Evolutionary conservation across 1,140 invertebrate species (phyloP).

Genomic region (Drosophila bipectinata): DNA sequence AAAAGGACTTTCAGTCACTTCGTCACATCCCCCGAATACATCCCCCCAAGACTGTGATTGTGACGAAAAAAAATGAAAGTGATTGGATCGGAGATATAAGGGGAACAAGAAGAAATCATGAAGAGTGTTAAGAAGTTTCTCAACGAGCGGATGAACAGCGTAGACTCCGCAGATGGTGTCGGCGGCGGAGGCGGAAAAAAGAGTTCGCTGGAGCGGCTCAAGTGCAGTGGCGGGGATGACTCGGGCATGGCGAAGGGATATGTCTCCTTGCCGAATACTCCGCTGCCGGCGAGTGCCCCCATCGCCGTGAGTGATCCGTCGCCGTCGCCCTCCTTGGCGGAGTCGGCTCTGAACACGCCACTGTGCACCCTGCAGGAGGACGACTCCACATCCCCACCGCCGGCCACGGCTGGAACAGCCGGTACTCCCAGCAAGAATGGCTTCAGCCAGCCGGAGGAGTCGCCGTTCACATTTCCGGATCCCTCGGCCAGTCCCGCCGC

Average conservation of each 20-base stretch:
- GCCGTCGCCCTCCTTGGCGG: constrained; percentile 69
- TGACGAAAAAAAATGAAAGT: constrained; percentile 44
- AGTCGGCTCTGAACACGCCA: constrained; percentile 71
- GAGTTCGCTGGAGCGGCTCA: constrained; percentile 58
- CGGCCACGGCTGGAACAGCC: constrained; percentile 37
- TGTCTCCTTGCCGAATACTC: constrained; percentile 63
- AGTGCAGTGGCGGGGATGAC: constrained; percentile 38
- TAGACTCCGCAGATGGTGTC: constrained; percentile 59
- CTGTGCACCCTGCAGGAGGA: constrained; percentile 69
- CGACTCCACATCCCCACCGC: constrained; percentile 62
- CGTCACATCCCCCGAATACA: not conserved
- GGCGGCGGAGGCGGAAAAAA: constrained; percentile 38
- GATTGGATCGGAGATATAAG: constrained; percentile 16
- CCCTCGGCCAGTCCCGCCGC: constrained; percentile 82
- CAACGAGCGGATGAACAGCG: constrained; percentile 78
- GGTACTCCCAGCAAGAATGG: constrained; percentile 28
- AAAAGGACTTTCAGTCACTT: constrained; percentile 14
- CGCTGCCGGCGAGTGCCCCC: constrained; percentile 58
- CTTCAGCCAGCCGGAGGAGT: constrained; percentile 47
- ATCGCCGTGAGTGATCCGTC: constrained; percentile 72
- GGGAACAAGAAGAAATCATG: constrained; percentile 43
- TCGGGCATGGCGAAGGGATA: constrained; percentile 14
- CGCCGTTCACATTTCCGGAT: constrained; percentile 74
- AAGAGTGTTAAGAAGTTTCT: constrained; percentile 83
- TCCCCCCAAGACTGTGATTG: constrained; percentile 26